Percentiles rank a stretch among this genome's conserved stretches.
Evolutionary conservation across 2,113 vertebrate species (phyloP).

Genomic region (Neogale vison): DNA sequence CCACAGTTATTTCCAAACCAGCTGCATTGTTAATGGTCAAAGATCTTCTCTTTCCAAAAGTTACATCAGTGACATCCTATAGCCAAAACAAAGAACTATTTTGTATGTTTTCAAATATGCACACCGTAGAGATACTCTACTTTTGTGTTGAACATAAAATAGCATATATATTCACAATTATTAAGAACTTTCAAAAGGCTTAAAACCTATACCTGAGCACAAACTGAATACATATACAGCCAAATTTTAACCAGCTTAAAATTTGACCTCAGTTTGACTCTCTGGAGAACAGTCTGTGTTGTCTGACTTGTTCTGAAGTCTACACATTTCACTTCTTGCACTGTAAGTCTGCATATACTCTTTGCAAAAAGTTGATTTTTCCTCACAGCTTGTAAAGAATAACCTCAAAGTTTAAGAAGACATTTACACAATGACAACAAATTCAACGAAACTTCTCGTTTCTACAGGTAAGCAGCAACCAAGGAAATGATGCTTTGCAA

Average conservation of each 20-base stretch:
- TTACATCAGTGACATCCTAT: conserved; percentile 79
- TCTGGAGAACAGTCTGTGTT: neutral
- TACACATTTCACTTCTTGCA: neutral
- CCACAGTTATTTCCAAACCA: conserved; percentile 76
- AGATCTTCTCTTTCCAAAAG: conserved; percentile 56
- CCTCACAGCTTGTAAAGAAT: neutral
- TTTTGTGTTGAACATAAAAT: neutral
- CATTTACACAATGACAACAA: neutral
- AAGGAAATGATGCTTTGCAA: neutral
- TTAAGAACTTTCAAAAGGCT: conserved; percentile 25
- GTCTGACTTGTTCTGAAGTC: neutral
- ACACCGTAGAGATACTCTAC: neutral
- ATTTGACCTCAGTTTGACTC: neutral
- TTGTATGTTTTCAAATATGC: neutral
- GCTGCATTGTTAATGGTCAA: conserved; percentile 84
- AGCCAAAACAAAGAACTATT: conserved; percentile 41
- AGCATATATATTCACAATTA: neutral
- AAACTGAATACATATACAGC: neutral
- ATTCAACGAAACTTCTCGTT: neutral
- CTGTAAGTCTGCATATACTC: neutral
- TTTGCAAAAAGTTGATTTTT: neutral
- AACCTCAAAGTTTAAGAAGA: neutral
- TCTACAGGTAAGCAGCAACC: neutral
- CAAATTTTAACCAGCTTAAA: neutral
- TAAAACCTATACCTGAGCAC: neutral